Base-by-base conservation (phyloP, 2,888 invertebrate genomes). In the Mantis religiosa region DNA sequence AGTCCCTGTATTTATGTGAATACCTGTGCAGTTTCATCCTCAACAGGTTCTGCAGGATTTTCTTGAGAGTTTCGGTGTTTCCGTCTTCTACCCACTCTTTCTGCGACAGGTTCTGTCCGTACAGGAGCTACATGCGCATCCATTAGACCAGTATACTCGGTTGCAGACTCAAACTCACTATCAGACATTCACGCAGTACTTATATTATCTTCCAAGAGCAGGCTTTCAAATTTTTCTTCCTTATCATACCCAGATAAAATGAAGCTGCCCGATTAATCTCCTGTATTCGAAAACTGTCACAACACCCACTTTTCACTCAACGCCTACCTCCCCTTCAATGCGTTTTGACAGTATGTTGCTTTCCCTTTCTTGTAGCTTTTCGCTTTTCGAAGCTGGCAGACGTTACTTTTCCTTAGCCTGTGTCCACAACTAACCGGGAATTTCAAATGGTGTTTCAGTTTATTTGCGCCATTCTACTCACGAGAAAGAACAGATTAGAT, bases 61-160 rank as follows among this genome's bases (percentile, higher is more conserved):
- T 85, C 81, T 85, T 83, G 88, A 34, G 82, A 83, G 82, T 83
- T 85, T 47, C 83, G 71, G 15, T 84, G 82, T 86, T 90, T 89
- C 1, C 85, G 88, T 87, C 89, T 90, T 83, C 90, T 87, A 34
- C 90, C 90, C 85, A 93, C 93, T 93, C 95, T 90, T 34, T 91
- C 90, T 87, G 90, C 88, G 87, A 88, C 89, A 82, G 87, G 86
- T 83, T 90, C 90, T 30, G 90, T 88, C 82, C 90, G 89, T 28
- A 85, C 88, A 87, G 90, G 90, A 27, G 90, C 89, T 20, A 91
- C 96, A 94, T 97, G 97, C 92, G 96, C 97, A 95, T 97, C 97
- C 97, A 97, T 97, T 93, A 97, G 95, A 93, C 96, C 96, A 92
- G 97, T 97, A 92, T 95, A 95, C 94, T 97, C 97, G 92, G 95